A percentile compares a stretch with the other conserved stretches of the same genome.
phyloP scores from a whole-genome alignment of 1,140 invertebrate genomes.

The Nasonia vitripennis region DNA sequence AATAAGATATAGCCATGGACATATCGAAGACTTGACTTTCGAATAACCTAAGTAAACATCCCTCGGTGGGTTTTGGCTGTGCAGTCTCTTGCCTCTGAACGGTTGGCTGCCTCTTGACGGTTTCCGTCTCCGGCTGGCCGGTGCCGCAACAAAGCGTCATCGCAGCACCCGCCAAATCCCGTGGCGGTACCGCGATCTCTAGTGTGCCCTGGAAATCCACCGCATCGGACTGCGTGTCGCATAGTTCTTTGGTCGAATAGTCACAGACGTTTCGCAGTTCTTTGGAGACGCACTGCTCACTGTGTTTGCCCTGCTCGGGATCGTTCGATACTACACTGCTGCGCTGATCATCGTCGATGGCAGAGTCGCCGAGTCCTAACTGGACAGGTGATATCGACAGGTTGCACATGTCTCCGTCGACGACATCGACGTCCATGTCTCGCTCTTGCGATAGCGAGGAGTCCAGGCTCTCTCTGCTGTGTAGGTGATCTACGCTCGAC shows the following conservation, averaged over 20 bases:
- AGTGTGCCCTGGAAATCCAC: slow-evolving; percentile 20
- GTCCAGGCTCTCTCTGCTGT: slow-evolving; percentile 81
- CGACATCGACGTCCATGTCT: slow-evolving; percentile 70
- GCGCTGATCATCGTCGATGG: slow-evolving; percentile 48
- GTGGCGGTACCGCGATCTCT: slow-evolving; percentile 48
- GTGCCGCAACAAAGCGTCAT: slow-evolving; percentile 73
- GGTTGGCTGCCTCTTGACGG: slow-evolving; percentile 62
- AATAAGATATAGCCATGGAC: slow-evolving; percentile 97
- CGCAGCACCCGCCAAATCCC: slow-evolving; percentile 68
- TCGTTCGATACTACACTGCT: slow-evolving; percentile 45
- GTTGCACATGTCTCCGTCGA: slow-evolving; percentile 65
- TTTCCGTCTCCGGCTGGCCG: slow-evolving; percentile 61
- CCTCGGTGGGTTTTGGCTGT: slow-evolving; percentile 71
- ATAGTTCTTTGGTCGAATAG: slow-evolving; percentile 54
- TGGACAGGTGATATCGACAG: slow-evolving; percentile 61
- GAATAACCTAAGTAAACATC: slow-evolving; percentile 90
- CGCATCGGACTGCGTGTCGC: slow-evolving; percentile 44
- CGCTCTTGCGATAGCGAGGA: slow-evolving; percentile 77
- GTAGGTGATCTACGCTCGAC: slow-evolving; percentile 73
- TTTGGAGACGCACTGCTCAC: slow-evolving; percentile 41
- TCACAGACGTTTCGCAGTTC: slow-evolving; percentile 55
- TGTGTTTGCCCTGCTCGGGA: slow-evolving; percentile 43
- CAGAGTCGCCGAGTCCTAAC: slow-evolving; percentile 56
- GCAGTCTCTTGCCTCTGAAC: slow-evolving; percentile 66
- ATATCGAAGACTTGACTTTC: slow-evolving; percentile 98